phyloP scores from a whole-genome alignment of 2,888 invertebrate genomes.

The Caprella mutica region DNA sequence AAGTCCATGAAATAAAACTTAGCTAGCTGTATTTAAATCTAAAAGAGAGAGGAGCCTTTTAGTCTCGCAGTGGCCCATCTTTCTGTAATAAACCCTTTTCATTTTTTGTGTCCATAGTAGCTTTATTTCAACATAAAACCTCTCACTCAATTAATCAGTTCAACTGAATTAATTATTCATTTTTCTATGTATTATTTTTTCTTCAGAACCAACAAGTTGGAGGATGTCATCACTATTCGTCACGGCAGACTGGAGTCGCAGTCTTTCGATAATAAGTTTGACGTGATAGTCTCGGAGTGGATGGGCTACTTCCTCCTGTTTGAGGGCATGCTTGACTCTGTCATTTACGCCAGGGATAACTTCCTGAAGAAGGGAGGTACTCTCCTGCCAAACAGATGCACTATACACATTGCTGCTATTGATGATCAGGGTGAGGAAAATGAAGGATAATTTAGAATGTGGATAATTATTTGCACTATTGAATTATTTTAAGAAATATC shows the following conservation, averaged over 20 bases:
- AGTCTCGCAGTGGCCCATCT: too few relatives aligned
- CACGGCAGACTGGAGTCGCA: conserved; percentile 81
- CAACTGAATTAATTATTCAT: too few relatives aligned
- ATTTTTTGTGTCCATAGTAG: background rate
- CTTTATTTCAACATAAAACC: background rate
- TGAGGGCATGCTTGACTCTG: conserved; percentile 92
- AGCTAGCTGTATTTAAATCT: too few relatives aligned
- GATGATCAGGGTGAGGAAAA: conserved; percentile 62
- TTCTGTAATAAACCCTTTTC: too few relatives aligned
- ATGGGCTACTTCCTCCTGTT: conserved; percentile 96
- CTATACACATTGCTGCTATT: conserved; percentile 65
- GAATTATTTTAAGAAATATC: too few relatives aligned
- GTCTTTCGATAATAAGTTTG: conserved; percentile 46
- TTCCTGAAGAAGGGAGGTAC: conserved; percentile 68
- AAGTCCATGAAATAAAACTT: too few relatives aligned
- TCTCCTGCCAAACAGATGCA: conserved; percentile 72
- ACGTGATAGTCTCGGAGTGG: conserved; percentile 93
- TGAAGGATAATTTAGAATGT: too few relatives aligned
- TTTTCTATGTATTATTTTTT: conserved; percentile 11
- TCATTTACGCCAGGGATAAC: conserved; percentile 74
- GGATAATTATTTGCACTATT: too few relatives aligned
- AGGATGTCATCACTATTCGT: conserved; percentile 59
- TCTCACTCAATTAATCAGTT: background rate
- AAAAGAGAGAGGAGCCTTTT: too few relatives aligned
- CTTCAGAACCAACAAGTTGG: conserved; percentile 61